Percentiles rank a stretch among this genome's conserved stretches.
phyloP scores from a whole-genome alignment of 2,797 vertebrate species.

The Mycteria americana region DNA sequence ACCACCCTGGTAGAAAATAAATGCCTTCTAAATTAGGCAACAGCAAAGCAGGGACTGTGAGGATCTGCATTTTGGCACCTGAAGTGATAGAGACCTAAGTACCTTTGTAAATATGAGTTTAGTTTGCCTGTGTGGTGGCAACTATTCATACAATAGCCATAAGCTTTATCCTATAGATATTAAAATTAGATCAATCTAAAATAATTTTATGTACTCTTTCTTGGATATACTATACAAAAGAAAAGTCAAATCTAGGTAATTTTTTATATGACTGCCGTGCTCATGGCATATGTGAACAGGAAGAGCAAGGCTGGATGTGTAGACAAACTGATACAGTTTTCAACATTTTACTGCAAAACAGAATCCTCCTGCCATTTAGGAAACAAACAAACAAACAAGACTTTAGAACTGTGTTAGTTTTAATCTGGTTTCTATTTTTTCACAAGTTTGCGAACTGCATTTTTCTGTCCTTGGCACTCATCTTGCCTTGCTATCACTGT shows the following conservation, averaged over 20 bases:
- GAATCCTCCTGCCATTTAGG: background rate
- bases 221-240: background rate
- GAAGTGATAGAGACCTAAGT: background rate
- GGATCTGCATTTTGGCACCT: background rate
- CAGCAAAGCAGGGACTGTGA: background rate
- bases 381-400: background rate
- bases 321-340: background rate
- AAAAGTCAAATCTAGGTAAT: background rate
- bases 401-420: background rate
- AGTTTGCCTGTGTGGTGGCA: background rate
- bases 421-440: background rate
- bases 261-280: background rate
- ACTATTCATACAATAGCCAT: background rate
- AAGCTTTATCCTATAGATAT: background rate
- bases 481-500: background rate
- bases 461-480: background rate
- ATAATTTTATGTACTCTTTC: background rate
- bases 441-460: background rate
- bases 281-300: background rate
- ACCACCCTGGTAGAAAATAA: background rate
- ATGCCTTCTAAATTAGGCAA: background rate
- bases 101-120: background rate
- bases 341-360: background rate
- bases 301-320: background rate
- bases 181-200: background rate